These are phyloP conservation scores for Astreopora myriophthalma DNA, from an alignment of 64 coral and sea anemone genomes.

Conservation along the genomic window DNA sequence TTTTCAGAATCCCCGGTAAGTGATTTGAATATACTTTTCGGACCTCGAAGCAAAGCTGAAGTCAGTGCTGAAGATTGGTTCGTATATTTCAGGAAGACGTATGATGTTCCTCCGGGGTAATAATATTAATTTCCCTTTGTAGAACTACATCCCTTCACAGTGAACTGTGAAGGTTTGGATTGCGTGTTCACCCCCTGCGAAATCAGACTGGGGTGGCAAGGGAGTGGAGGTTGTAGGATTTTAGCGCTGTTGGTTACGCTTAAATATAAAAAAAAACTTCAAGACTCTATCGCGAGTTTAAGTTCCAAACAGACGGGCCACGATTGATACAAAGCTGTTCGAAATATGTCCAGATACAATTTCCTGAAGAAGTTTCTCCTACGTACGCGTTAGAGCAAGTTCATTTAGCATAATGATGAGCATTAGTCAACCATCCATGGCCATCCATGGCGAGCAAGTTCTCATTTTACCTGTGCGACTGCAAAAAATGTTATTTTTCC, in stretches of 20 bases:
- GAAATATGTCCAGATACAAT: background rate
- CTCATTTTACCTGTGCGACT: too few species aligned
- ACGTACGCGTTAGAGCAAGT: background rate
- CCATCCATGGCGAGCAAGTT: too few species aligned
- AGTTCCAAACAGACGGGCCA: background rate
- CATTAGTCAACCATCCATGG: too few species aligned
- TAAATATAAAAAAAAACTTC: background rate
- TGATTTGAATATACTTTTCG: background rate
- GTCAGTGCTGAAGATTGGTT: background rate
- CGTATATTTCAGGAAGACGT: too few species aligned
- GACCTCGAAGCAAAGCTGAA: background rate
- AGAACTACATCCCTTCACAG: too few species aligned
- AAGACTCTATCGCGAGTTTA: background rate
- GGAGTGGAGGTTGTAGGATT: too few species aligned
- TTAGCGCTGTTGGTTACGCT: background rate
- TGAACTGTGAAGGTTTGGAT: background rate
- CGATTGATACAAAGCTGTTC: background rate
- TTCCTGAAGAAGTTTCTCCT: background rate
- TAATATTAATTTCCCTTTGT: too few species aligned
- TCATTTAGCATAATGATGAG: too few species aligned
- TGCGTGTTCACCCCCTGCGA: background rate
- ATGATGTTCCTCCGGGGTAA: too few species aligned
- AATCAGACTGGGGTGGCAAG: too few species aligned
- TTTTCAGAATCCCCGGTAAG: slow-evolving; percentile 33
- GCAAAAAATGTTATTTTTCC: too few species aligned